Evolutionary conservation across 2,888 invertebrate genomes (phyloP).

Genomic region (Antitype chi): DNA sequence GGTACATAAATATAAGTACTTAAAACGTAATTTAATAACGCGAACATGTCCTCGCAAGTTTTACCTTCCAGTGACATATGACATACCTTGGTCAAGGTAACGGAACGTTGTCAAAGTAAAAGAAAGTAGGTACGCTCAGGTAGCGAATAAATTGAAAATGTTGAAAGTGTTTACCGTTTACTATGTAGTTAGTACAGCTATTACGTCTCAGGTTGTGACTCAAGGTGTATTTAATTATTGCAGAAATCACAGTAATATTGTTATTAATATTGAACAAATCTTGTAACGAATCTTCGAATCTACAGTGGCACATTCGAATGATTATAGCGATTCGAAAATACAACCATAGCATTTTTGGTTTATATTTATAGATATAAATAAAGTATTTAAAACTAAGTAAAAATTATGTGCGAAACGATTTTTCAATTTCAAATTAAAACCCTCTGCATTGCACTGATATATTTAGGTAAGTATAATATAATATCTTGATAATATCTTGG

Average conservation of each 20-base stretch:
- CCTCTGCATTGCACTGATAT: background rate
- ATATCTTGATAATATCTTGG: background rate
- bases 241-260: background rate
- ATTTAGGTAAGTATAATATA: slow-evolving; percentile 3
- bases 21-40: background rate
- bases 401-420: background rate
- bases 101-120: background rate
- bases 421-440: background rate
- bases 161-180: background rate
- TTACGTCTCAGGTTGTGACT: background rate
- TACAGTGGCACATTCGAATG: background rate
- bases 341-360: background rate
- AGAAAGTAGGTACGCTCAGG: background rate
- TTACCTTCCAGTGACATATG: background rate
- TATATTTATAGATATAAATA: background rate
- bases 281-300: background rate
- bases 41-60: background rate
- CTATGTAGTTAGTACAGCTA: no score
- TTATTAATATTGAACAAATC: background rate
- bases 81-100: slow-evolving; percentile 4
- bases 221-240: background rate
- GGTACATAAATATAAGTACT: background rate
- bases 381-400: background rate
- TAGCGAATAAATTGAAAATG: slow-evolving; percentile 14
- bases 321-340: background rate